Percentiles rank a stretch among this genome's conserved stretches.
These are phyloP conservation scores for Sebastiscus tertius DNA, from an alignment of 2,797 vertebrate genomes.

Conservation along the genomic window DNA sequence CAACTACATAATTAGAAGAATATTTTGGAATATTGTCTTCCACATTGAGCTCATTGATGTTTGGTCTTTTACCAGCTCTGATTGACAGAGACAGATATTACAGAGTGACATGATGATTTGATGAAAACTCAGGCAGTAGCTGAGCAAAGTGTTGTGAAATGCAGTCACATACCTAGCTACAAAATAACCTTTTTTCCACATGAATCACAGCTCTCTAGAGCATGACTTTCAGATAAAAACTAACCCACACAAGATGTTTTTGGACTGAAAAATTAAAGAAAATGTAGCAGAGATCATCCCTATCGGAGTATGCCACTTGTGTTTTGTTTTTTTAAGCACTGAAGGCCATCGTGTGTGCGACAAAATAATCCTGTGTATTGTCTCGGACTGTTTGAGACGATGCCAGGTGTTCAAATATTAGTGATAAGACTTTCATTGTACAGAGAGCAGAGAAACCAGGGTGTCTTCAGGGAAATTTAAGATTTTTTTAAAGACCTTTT, in stretches of 20 bases:
- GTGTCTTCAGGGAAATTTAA: neutral
- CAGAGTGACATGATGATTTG: neutral
- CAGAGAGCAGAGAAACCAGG: neutral
- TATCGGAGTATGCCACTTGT: neutral
- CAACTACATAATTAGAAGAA: neutral
- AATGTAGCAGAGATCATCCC: neutral
- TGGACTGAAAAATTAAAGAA: neutral
- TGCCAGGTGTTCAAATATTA: neutral
- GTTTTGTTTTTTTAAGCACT: neutral
- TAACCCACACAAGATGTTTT: neutral
- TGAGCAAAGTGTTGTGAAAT: neutral
- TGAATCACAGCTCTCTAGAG: neutral
- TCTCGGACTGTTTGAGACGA: neutral
- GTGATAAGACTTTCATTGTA: neutral
- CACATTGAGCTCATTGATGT: neutral
- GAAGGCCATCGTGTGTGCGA: neutral
- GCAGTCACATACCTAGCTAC: neutral
- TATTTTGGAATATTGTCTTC: neutral
- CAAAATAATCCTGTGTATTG: neutral
- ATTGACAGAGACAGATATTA: neutral
- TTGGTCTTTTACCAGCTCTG: neutral
- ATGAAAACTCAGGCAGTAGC: neutral
- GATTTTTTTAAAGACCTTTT: neutral
- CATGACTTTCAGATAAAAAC: neutral
- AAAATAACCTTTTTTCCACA: neutral